A percentile compares a stretch with the other conserved stretches of the same genome.
Evolutionary conservation across 2,113 vertebrate species (phyloP).

Genomic region (Callocephalon fimbriatum): DNA sequence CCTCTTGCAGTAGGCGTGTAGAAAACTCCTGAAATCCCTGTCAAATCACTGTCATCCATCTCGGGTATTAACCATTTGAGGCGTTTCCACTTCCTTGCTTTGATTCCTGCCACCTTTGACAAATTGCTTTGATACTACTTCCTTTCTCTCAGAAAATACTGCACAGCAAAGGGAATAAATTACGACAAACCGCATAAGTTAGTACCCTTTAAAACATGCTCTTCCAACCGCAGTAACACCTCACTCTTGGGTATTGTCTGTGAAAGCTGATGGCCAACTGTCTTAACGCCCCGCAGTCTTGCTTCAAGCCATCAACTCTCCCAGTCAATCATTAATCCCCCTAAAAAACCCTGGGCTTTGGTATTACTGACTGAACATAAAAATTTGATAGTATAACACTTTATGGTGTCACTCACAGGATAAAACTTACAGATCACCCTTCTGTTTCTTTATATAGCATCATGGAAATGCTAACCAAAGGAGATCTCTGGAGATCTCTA

Average conservation of each 20-base stretch:
- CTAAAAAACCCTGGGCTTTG: not conserved
- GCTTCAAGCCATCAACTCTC: constrained; percentile 36
- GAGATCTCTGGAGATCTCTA: not conserved
- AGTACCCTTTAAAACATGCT: not conserved
- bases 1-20: not conserved
- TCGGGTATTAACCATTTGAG: not conserved
- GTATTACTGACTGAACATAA: not conserved
- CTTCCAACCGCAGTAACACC: not conserved
- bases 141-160: constrained; percentile 1
- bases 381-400: not conserved
- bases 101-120: not conserved
- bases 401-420: not conserved
- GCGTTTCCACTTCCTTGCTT: not conserved
- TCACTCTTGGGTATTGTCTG: not conserved
- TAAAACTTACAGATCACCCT: not conserved
- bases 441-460: not conserved
- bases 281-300: constrained; percentile 23
- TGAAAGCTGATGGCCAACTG: not conserved
- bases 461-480: not conserved
- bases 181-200: not conserved
- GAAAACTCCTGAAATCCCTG: not conserved
- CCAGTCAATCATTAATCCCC: not conserved
- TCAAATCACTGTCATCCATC: not conserved
- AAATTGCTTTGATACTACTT: not conserved
- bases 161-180: not conserved